Evolutionary conservation across 2,113 vertebrate genomes (phyloP), one percentile per base, ranked within the genome.

Genomic region (Zeus faber): DNA sequence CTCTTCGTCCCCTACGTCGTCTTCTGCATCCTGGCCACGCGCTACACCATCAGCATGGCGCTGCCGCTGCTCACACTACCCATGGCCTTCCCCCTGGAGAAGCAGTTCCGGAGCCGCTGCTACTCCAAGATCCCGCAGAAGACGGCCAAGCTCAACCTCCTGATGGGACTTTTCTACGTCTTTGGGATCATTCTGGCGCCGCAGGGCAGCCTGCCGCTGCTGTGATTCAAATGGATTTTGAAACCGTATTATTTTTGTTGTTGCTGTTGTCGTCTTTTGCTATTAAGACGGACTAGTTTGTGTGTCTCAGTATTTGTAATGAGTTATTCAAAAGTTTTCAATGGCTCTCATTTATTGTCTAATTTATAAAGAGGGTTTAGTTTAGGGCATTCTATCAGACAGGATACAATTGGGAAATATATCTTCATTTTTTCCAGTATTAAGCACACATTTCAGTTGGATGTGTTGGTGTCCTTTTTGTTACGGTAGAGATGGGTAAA

Each of bases 91-190:
- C 91, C 95, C 0, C 81, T 99, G 17, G 97, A 99, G 79, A 89
- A 92, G 31, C 94, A 94, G 77, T 98, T 98, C 77, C 93, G 97
- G 20, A 92, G 93, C 58, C 92, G 89, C 39, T 90, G 77, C 56
- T 98, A 98, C 65, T 82, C 73, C 71, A 95, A 93, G 77, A 92
- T 99, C 62, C 97, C 97, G 1, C 95, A 98, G 66, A 90, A 90
- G 85, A 98, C 96, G 1, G 96, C 96, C 79, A 98, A 98, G 18
- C 94, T 99, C 63, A 98, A 98, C 62, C 91, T 99, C 0, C 88
- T 98, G 1, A 84, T 98, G 82, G 97, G 97, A 41, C 92, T 99
- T 25, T 98, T 98, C 68, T 99, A 99, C 0, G 95, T 98, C 6
- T 96, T 93, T 2, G 95, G 92, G 20, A 97, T 99, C 27, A 90